Base-by-base conservation (phyloP, 1,140 invertebrate species). In the Bombus fervidus region DNA sequence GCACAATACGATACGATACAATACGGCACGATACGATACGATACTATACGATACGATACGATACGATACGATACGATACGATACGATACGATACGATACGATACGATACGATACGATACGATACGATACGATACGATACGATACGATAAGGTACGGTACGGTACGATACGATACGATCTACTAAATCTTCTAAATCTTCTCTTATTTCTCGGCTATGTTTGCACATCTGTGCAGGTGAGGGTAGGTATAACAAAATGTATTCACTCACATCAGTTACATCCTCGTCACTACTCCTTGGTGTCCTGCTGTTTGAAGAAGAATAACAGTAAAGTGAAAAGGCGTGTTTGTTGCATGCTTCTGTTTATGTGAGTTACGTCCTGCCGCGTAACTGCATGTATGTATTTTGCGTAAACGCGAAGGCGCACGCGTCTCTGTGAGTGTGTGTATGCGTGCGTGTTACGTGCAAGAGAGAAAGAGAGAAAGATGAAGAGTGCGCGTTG, bases 281-380 rank as follows among this genome's bases (percentile, higher is more conserved):
- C 75, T 79, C 47, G 53, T 85, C 34, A 72, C 76, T 47, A 43
- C 31, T 85, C 68, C 53, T 72, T 64, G 62, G 18, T 71, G 8
- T 25, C 68, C 31, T 85, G 31, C 13, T 62, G 53, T 62, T 59
- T 43, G 31, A 25, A 72, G 22, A 43, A 34, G 37, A 78, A 78
- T 8, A 57, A 57, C 13, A 57, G 22, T 53, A 22, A 64, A 47
- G 8, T 39, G 34, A n/a, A 85, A 39, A 57, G 37, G 83, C 57
- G 83, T 71, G 68, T 64, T 41, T 62, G 53, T 69, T 85, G 83
- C 83, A 85, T 85, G 83, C 28, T 80, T 80, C 43, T 37, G 53
- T 80, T 79, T 43, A 57, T 57, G 74, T 57, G 59, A 66, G 64
- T 78, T n/a, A 34, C 39, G 81, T 80, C 59, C 53, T 62, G 28